These are phyloP conservation scores for Coccyzus lansbergi DNA, from an alignment of 2,797 vertebrate genomes.

Conservation along the genomic window DNA sequence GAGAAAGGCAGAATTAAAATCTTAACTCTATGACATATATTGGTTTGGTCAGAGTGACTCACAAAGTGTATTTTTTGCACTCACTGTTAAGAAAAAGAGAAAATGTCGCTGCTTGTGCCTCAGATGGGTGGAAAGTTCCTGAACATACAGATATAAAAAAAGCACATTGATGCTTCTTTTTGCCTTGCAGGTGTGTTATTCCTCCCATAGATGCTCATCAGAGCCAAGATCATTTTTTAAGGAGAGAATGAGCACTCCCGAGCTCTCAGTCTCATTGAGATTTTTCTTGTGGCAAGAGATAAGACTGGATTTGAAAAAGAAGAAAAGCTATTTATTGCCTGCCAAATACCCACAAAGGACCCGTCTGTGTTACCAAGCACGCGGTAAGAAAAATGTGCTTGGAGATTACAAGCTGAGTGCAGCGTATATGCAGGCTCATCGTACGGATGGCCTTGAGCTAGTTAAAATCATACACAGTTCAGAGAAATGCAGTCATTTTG, in stretches of 20 bases:
- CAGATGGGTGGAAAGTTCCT: neutral
- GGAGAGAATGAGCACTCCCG: neutral
- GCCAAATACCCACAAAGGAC: slow-evolving; percentile 1
- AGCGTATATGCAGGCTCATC: neutral
- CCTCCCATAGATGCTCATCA: neutral
- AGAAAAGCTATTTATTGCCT: neutral
- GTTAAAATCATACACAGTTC: neutral
- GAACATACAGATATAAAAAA: neutral
- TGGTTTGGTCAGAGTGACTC: neutral
- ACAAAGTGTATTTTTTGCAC: neutral
- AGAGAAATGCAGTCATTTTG: neutral
- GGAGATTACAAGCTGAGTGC: neutral
- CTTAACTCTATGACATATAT: neutral
- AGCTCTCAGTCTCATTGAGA: neutral
- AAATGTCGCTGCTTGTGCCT: neutral
- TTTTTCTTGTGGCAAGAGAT: neutral
- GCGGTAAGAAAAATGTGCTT: neutral
- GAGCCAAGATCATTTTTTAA: neutral
- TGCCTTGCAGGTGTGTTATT: neutral
- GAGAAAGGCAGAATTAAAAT: neutral
- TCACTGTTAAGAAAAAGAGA: neutral
- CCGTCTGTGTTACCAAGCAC: neutral
- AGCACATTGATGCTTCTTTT: neutral
- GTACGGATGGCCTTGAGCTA: neutral
- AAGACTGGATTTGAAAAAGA: neutral